phyloP scores from a whole-genome alignment of 1,140 invertebrate species.

The Eupeodes corollae region DNA sequence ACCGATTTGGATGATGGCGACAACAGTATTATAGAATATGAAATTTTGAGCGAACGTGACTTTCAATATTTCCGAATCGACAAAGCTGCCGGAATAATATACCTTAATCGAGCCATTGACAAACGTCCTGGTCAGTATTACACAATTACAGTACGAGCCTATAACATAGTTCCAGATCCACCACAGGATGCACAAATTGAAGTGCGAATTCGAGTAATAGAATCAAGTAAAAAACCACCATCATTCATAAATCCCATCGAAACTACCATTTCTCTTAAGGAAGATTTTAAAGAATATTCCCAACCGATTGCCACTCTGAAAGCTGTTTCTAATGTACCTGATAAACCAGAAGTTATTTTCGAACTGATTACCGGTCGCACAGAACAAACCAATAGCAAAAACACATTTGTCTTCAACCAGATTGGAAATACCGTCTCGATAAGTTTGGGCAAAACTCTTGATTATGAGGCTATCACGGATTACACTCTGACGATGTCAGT shows the following conservation, averaged over 20 bases:
- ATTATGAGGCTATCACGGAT: conserved; percentile 71
- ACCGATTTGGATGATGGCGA: conserved; percentile 80
- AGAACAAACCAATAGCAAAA: conserved; percentile 69
- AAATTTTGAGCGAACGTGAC: conserved; percentile 48
- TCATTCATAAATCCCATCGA: conserved; percentile 48
- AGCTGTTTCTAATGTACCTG: conserved; percentile 62
- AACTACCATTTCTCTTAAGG: conserved; percentile 52
- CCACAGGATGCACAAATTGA: conserved; percentile 53
- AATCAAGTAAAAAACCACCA: conserved; percentile 79
- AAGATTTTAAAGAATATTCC: conserved; percentile 60
- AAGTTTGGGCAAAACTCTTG: conserved; percentile 57
- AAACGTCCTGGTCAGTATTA: conserved; percentile 52
- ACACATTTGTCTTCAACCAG: conserved; percentile 59
- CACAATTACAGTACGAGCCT: conserved; percentile 58
- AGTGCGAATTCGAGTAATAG: conserved; percentile 71
- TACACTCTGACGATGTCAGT: conserved; percentile 74
- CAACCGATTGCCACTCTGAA: conserved; percentile 53
- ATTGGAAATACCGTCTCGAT: conserved; percentile 59
- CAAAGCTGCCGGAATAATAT: conserved; percentile 63
- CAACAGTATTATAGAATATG: conserved; percentile 64
- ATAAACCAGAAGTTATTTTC: conserved; percentile 59
- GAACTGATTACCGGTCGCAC: conserved; percentile 68
- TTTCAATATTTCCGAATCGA: conserved; percentile 66
- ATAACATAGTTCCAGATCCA: conserved; percentile 54
- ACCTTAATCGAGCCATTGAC: conserved; percentile 54